Evolutionary conservation across 2,888 invertebrate genomes (phyloP).

Genomic region (Drosophila fulvimacula): DNA sequence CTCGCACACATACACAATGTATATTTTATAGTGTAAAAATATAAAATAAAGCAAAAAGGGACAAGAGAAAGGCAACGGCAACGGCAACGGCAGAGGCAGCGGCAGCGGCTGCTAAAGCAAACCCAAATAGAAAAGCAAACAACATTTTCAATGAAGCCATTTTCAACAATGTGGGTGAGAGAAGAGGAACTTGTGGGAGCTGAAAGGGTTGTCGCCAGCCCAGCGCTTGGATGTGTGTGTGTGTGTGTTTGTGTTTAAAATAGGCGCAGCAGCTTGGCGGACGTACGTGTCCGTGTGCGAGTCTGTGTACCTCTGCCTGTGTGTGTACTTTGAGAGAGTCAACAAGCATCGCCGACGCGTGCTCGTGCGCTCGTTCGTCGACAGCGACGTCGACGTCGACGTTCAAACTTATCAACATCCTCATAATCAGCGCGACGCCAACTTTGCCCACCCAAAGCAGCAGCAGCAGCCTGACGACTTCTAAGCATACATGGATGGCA

Average conservation of each 20-base stretch:
- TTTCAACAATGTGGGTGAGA: conserved; percentile 55
- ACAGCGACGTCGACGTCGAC: conserved; percentile 44
- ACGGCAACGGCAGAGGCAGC: conserved; percentile 30
- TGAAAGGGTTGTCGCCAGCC: conserved; percentile 68
- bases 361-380: conserved; percentile 30
- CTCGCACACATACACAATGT: conserved; percentile 51
- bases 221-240: conserved; percentile 16
- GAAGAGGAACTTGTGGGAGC: conserved; percentile 21
- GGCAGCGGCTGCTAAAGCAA: conserved; percentile 54
- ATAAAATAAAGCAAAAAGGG: conserved; percentile 70
- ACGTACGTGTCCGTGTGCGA: conserved; percentile 31
- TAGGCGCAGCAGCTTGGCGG: conserved; percentile 74
- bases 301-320: conserved; percentile 4
- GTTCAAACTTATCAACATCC: conserved; percentile 80
- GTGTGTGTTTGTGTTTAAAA: conserved; percentile 52
- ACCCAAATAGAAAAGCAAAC: conserved; percentile 80
- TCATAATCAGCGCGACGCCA: conserved; percentile 76
- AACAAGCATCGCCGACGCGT: conserved; percentile 52
- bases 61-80: conserved; percentile 44
- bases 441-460: conserved; percentile 57
- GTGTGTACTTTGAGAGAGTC: conserved; percentile 47
- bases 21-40: conserved; percentile 80
- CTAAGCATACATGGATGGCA: conserved; percentile 62
- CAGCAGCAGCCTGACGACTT: conserved; percentile 26
- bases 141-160: conserved; percentile 81